Conservation (phyloP, 2,113 vertebrate genomes). For the Parus major region DNA sequence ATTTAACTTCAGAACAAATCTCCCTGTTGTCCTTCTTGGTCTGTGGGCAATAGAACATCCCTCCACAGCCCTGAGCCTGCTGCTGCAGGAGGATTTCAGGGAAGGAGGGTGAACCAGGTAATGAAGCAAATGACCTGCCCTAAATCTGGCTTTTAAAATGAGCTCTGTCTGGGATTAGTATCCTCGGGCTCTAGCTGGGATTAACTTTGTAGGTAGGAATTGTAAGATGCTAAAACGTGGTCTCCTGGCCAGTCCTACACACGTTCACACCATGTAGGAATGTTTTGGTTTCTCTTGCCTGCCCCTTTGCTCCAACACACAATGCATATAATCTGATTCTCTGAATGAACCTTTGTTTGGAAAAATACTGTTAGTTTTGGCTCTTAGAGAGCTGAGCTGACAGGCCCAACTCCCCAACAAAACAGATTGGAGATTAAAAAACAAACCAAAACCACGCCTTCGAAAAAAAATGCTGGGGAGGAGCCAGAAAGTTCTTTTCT, state of each 20-base stretch:
- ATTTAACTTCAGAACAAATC: background rate
- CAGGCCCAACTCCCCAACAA: constrained; percentile 44
- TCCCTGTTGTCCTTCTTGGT: background rate
- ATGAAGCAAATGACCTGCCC: background rate
- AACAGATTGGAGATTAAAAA: constrained; percentile 50
- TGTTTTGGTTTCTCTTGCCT: background rate
- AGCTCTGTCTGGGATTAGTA: background rate
- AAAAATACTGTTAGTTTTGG: constrained; percentile 75
- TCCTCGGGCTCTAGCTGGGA: background rate
- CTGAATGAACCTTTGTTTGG: constrained; percentile 74
- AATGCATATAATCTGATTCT: constrained; percentile 47
- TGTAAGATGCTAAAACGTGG: background rate
- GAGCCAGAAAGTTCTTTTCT: background rate
- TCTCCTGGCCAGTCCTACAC: background rate
- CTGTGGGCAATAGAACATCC: background rate
- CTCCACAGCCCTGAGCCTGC: background rate
- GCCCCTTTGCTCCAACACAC: constrained; percentile 2
- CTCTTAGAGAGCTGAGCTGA: constrained; percentile 58
- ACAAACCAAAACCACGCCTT: constrained; percentile 41
- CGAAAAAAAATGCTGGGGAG: background rate
- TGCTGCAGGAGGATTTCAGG: background rate
- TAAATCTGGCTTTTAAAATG: background rate
- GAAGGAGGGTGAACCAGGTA: background rate
- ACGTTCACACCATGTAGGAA: background rate
- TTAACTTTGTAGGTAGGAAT: background rate